phyloP scores from a whole-genome alignment of 1,140 invertebrate genomes.

The Spodoptera litura region DNA sequence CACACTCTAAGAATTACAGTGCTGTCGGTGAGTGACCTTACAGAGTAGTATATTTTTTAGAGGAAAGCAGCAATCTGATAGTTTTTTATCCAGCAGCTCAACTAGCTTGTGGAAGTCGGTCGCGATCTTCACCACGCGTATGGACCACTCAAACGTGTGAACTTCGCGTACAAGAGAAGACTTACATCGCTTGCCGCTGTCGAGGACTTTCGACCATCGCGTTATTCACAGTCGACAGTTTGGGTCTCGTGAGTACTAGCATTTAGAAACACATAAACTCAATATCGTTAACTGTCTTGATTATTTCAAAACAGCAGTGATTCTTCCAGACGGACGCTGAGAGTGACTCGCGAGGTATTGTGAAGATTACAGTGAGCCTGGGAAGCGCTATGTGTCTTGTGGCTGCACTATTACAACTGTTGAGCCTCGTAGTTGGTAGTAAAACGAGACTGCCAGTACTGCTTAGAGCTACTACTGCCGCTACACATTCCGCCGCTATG shows the following conservation, averaged over 20 bases:
- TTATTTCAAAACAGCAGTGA: not conserved
- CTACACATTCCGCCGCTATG: slow-evolving; percentile 73
- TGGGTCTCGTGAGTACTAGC: slow-evolving; percentile 12
- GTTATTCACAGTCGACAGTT: slow-evolving; percentile 4
- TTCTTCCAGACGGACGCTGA: slow-evolving; percentile 75
- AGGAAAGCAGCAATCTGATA: not conserved
- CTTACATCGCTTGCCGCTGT: slow-evolving; percentile 19
- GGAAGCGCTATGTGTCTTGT: slow-evolving; percentile 76
- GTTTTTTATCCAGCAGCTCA: not conserved
- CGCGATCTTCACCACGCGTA: slow-evolving; percentile 8
- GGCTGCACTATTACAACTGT: slow-evolving; percentile 70
- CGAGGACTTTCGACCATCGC: slow-evolving; percentile 7
- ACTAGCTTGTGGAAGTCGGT: slow-evolving; percentile 4
- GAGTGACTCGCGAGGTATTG: slow-evolving; percentile 72
- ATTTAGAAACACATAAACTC: too few species aligned
- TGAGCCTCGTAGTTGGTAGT: slow-evolving; percentile 64
- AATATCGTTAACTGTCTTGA: not conserved
- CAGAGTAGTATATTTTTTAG: not conserved
- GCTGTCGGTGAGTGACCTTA: slow-evolving; percentile 67
- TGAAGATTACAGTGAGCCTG: slow-evolving; percentile 74
- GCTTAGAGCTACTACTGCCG: slow-evolving; percentile 71
- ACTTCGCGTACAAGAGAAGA: not conserved
- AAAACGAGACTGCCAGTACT: slow-evolving; percentile 65
- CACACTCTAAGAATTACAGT: slow-evolving; percentile 76
- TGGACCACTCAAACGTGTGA: slow-evolving; percentile 27